Percentiles rank a stretch among this genome's conserved stretches.
Conservation (phyloP, 2,797 vertebrate species). For the Cyprinella venusta region DNA sequence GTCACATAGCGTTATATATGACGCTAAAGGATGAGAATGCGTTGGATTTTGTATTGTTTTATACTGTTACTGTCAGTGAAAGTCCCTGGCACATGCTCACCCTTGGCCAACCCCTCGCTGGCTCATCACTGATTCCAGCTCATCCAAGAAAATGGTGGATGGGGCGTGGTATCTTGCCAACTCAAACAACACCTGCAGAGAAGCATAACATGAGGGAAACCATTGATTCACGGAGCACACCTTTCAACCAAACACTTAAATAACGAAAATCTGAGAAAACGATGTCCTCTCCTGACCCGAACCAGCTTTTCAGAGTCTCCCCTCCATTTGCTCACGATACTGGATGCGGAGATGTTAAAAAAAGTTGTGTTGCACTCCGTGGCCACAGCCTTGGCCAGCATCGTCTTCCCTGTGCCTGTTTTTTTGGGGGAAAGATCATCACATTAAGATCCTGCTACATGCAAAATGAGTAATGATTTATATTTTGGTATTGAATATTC, state of each 20-base stretch:
- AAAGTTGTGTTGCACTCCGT: constrained; percentile 96
- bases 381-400: constrained; percentile 96
- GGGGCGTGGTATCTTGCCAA: constrained; percentile 94
- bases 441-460: background rate
- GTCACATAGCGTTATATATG: no score
- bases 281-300: constrained; percentile 75
- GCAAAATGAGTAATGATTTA: background rate
- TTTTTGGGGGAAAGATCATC: background rate
- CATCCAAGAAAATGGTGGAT: constrained; percentile 97
- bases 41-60: background rate
- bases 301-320: constrained; percentile 98
- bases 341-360: constrained; percentile 97
- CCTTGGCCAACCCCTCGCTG: constrained; percentile 85
- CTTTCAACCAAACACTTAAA: background rate
- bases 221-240: background rate
- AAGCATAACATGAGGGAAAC: background rate
- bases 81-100: constrained; percentile 66
- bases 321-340: constrained; percentile 98
- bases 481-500: background rate
- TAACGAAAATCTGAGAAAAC: background rate
- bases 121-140: constrained; percentile 96
- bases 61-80: background rate
- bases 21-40: no score
- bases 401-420: constrained; percentile 95
- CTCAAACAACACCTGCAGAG: constrained; percentile 89